Base-by-base conservation (phyloP, 92 coral and sea anemone genomes). In the Porites cylindrica region DNA sequence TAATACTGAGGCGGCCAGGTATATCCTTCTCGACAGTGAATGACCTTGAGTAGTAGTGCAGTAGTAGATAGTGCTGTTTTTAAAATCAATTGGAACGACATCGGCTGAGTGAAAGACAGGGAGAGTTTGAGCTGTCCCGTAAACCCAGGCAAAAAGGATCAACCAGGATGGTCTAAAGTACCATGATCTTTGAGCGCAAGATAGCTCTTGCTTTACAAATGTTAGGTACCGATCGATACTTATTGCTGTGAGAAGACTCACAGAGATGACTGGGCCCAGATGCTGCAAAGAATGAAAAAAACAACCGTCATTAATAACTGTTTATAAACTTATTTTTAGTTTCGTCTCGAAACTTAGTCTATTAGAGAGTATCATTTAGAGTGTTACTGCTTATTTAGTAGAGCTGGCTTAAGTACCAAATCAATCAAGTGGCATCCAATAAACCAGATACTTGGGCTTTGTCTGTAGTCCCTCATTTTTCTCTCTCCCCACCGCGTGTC, bases 201-300 rank as follows among this genome's bases (percentile, higher is more conserved):
- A 54, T 7, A 76, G 43, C 47, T 91, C 63, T 14, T 94, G 96
- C 77, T 85, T 91, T 10, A 88, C 96, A 69, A 93, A 53, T 13
- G 92, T 92, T 20, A 88, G 78, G 77, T 91, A 93, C 69, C 96
- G 90, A 76, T 93, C 96, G 63, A 93, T 88, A 80, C 96, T 93
- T 67, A 93, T 88, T 51, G 78, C 89, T 6, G 96, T 85, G 26
- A 93, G 78, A 3, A 93, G 26, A 60, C 89, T 80, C 80, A 88
- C 85, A 58, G 96, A 93, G 51, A 71, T 63, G n/a, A 85, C 77
- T 8, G 91, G 82, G 14, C 86, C 88, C 61, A 87, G 88, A 67
- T 79, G 73, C 91, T 87, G 91, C 12, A 19, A 17, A 74, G 47
- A 9, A 67, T 23, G 24, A 4, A 17, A 19, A 20, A 64, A 64